Evolutionary conservation across 2,888 invertebrate species (phyloP).

Genomic region (Chrysolina americana): DNA sequence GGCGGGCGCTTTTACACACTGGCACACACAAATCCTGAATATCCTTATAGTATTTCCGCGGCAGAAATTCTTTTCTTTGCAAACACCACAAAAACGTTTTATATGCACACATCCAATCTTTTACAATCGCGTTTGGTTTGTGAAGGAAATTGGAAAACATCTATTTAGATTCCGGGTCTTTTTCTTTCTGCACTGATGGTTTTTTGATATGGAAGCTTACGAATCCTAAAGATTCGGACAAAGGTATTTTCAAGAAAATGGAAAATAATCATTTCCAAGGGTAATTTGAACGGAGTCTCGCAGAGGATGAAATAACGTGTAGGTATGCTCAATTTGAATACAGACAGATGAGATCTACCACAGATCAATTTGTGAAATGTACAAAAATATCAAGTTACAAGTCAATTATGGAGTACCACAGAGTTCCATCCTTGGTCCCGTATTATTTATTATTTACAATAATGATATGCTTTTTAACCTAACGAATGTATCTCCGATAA

Average conservation of each 20-base stretch:
- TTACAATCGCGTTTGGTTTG: slow-evolving; percentile 42
- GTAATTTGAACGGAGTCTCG: too few relatives aligned
- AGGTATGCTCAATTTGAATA: too few relatives aligned
- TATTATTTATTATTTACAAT: too few relatives aligned
- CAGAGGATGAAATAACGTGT: too few relatives aligned
- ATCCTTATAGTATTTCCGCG: slow-evolving; percentile 38
- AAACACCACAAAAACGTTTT: slow-evolving; percentile 46
- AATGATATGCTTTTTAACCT: too few relatives aligned
- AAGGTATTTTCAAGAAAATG: neutral
- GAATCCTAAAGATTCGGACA: neutral
- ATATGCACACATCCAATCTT: slow-evolving; percentile 46
- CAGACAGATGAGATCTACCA: too few relatives aligned
- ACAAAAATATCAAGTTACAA: too few relatives aligned
- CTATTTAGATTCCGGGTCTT: slow-evolving; percentile 46
- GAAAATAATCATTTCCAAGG: too few relatives aligned
- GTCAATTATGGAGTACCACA: too few relatives aligned
- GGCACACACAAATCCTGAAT: slow-evolving; percentile 68
- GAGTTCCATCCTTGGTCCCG: too few relatives aligned
- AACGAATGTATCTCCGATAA: too few relatives aligned
- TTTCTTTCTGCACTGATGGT: slow-evolving; percentile 36
- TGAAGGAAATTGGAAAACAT: slow-evolving; percentile 44
- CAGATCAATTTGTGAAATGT: too few relatives aligned
- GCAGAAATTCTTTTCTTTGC: slow-evolving; percentile 28
- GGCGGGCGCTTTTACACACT: slow-evolving; percentile 63
- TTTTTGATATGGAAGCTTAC: slow-evolving; percentile 1